These are phyloP conservation scores for Carabus problematicus DNA, from an alignment of 2,888 invertebrate species.

Conservation along the genomic window DNA sequence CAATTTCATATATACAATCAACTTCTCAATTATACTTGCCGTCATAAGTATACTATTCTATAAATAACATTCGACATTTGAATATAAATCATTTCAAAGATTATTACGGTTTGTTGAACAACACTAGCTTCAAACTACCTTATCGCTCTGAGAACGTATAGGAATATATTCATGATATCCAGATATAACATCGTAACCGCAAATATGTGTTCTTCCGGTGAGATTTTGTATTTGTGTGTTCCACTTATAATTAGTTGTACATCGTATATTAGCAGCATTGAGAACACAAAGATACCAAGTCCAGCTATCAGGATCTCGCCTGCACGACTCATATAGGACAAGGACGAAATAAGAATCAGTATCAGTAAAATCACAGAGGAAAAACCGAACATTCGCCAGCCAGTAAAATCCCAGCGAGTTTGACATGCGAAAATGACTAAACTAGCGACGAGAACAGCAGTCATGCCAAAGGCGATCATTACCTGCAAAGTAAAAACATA, in stretches of 20 bases:
- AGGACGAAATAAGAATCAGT: neutral
- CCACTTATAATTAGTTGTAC: slow-evolving; percentile 11
- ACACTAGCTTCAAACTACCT: neutral
- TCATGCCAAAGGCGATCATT: slow-evolving; percentile 18
- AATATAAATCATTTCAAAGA: too few relatives aligned
- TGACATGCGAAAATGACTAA: slow-evolving; percentile 6
- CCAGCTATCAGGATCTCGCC: neutral
- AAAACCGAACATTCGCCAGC: neutral
- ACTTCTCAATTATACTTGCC: too few relatives aligned
- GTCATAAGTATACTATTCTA: neutral
- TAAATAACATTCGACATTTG: neutral
- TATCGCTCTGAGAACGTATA: neutral
- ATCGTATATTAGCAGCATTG: neutral
- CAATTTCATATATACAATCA: too few relatives aligned
- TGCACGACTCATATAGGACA: neutral
- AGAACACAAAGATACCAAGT: neutral
- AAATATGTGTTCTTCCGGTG: slow-evolving; percentile 25
- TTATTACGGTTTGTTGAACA: neutral
- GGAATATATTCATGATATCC: slow-evolving; percentile 24
- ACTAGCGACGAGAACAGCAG: neutral
- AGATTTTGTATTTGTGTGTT: slow-evolving; percentile 17
- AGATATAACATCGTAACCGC: slow-evolving; percentile 21
- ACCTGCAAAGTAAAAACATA: slow-evolving; percentile 8
- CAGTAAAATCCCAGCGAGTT: slow-evolving; percentile 2
- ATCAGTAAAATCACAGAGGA: neutral